phyloP scores from a whole-genome alignment of 2,888 invertebrate species.

The Polymixis flavicincta region DNA sequence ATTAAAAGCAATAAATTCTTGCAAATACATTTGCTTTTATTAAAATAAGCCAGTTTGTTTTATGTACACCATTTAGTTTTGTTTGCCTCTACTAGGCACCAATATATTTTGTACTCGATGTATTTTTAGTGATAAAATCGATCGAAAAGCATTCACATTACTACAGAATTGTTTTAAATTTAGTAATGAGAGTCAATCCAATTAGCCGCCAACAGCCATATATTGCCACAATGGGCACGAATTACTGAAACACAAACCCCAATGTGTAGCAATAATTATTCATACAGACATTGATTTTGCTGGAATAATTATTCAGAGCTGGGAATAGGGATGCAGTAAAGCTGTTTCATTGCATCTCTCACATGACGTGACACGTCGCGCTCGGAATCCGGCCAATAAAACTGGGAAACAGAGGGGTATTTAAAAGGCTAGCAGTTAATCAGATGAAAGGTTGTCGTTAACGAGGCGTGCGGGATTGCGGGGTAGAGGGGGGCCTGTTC shows the following conservation, averaged over 20 bases:
- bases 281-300: conserved; percentile 34
- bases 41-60: conserved; percentile 44
- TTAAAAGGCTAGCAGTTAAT: conserved; percentile 69
- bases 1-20: conserved; percentile 60
- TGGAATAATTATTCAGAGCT: conserved; percentile 3
- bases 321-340: conserved; percentile 23
- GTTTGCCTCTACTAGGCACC: conserved; percentile 13
- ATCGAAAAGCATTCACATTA: conserved; percentile 14
- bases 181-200: conserved; percentile 48
- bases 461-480: conserved; percentile 64
- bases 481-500: conserved; percentile 37
- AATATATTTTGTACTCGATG: conserved; percentile 30
- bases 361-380: conserved; percentile 45
- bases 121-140: conserved; percentile 29
- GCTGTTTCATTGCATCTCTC: conserved; percentile 37
- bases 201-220: conserved; percentile 37
- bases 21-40: conserved; percentile 46
- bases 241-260: conserved; percentile 31
- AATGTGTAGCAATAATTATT: conserved; percentile 25
- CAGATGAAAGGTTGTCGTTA: conserved; percentile 70
- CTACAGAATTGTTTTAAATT: conserved; percentile 37
- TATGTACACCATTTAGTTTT: conserved; percentile 41
- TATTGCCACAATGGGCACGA: conserved; percentile 3
- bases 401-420: conserved; percentile 58
- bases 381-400: conserved; percentile 47